Percentiles rank a stretch among this genome's conserved stretches.
Conservation (phyloP, 2,113 vertebrate genomes). For the Ptyas mucosa region DNA sequence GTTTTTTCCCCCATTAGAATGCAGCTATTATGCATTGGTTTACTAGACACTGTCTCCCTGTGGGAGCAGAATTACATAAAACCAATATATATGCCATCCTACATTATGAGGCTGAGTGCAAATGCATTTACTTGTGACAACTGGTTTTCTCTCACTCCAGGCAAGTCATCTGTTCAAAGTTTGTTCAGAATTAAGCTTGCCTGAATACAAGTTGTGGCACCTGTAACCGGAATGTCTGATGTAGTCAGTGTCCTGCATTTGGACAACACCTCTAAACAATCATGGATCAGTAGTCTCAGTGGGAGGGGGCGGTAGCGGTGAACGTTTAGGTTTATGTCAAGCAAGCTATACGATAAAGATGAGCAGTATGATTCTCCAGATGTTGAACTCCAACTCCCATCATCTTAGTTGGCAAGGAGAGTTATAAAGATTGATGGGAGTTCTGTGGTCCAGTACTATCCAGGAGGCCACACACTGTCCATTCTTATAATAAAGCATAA, state of each 20-base stretch:
- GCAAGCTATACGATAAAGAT: background rate
- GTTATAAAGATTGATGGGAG: background rate
- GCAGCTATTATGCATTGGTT: background rate
- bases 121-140: background rate
- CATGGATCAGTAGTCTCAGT: background rate
- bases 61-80: background rate
- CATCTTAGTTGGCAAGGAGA: background rate
- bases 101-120: background rate
- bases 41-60: background rate
- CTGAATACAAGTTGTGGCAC: background rate
- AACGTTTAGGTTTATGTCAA: background rate
- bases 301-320: background rate
- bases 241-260: background rate
- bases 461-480: background rate
- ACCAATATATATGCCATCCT: background rate
- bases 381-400: background rate
- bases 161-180: background rate
- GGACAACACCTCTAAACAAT: background rate
- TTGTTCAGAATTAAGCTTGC: background rate
- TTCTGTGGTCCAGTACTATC: background rate
- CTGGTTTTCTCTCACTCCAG: background rate
- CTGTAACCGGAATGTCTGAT: background rate
- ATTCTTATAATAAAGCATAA: background rate
- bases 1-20: background rate
- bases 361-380: background rate